Evolutionary conservation across 1,140 invertebrate genomes (phyloP), one percentile per base, ranked within the genome.

Genomic region (Macrocentrus cingulum): DNA sequence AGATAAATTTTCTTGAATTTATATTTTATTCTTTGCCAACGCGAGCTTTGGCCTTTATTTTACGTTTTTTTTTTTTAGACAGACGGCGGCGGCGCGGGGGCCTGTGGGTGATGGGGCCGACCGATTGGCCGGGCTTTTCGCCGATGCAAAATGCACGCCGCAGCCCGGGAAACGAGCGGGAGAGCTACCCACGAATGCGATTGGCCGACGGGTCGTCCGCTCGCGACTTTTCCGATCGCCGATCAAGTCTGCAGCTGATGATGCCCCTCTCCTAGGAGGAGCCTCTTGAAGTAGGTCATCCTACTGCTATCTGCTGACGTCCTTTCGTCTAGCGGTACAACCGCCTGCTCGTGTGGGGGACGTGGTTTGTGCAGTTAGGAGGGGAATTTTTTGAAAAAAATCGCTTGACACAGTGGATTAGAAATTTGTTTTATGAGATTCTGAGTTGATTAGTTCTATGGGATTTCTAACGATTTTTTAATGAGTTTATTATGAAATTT

Each of bases 221-320:
- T 57, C 25, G 62, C 63, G 70, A 77, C 67, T 77, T 79, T 79
- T 79, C 76, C 74, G 74, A 77, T 77, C 70, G 70, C 69, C 69
- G 72, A 77, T 75, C 70, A 72, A 72, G 61, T 59, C 57, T 65
- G 64, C 58, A 60, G 69, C 70, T 69, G 71, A n/a, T n/a, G n/a
- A 75, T 75, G 69, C 75, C 73, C 71, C 72, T 72, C 74, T 74
- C 68, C 70, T 76, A 77, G 75, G 76, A 79, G 76, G 76, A 79
- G 76, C 74, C 71, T 77, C 70, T 32, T 59, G 63, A 79, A 74
- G 71, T 79, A 74, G 76, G 76, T 79, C 76, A 79, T 74, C 73
- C 29, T n/a, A 76, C 29, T 19, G 36, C 46, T 15, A 36, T 45
- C 29, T 19, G 41, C 53, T 44, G 45, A 34, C 42, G 7, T 22